Base-by-base conservation (phyloP, 2,888 invertebrate species). In the Fissipunctia ypsillon region DNA sequence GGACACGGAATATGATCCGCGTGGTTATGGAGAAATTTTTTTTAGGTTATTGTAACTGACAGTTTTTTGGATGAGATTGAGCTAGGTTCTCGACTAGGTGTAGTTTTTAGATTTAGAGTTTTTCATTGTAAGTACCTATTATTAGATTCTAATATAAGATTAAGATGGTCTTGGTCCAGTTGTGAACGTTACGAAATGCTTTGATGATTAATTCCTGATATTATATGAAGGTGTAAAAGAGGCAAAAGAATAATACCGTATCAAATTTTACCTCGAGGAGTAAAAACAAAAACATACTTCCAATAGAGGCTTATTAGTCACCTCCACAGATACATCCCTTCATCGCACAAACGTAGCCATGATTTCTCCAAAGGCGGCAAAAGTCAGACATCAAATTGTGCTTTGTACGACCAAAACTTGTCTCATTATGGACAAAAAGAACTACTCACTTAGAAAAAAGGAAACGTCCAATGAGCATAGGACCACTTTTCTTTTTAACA, bases 1-100 rank as follows among this genome's bases (percentile, higher is more conserved):
- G 93, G 90, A 88, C 93, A 84, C 35, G 74, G 74, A 82, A 87
- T 72, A 90, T 87, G 87, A 89, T 84, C 88, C 84, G 81, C 76
- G 81, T 80, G 77, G 76, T 59, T 41, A 43, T 4, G 64, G 43
- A 56, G 61, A 68, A 69, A 69, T 52, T 16, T 43, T 50, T 67
- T 68, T 59, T 59, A 22, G 38, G 45, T 9, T 38, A 38, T 52
- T 35, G 14, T 43, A 43, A 50, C 43, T 41, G 31, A 16, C 48
- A 22, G 14, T 70, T 41, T 54, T 7, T 22, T 5, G n/a, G 12
- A 14, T 48, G 6, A 28, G 22, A 16, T 19, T 50, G 0, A 2
- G 22, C 10, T 38, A 19, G 25, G 25, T 25, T 19, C 19, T 10
- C n/a, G 38, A 19, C 16, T 16, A 16, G 43, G 43, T 43, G 5